These are phyloP conservation scores for Otus sunia DNA, from an alignment of 2,113 vertebrate species.

Conservation along the genomic window DNA sequence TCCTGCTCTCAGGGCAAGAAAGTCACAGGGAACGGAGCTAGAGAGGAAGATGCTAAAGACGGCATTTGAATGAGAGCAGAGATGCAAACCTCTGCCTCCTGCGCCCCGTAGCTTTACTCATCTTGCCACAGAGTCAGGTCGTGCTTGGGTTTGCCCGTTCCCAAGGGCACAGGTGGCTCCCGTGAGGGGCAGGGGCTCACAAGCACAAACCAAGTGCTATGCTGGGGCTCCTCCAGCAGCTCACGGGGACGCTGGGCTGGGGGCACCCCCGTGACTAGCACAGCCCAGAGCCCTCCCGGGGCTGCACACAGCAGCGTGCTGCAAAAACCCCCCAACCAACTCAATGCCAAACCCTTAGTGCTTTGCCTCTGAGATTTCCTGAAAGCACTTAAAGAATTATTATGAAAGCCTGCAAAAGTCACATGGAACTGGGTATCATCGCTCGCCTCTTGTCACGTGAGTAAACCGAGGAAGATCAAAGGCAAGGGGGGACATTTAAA, in stretches of 20 bases:
- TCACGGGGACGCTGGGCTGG: not conserved
- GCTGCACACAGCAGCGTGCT: rapidly evolving
- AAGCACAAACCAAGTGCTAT: rapidly evolving
- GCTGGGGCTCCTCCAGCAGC: not conserved
- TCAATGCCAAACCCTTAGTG: not conserved
- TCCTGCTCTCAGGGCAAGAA: not conserved
- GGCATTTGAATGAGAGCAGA: rapidly evolving
- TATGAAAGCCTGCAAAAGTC: not conserved
- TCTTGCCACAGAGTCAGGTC: not conserved
- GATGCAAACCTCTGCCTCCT: not conserved
- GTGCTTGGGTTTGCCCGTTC: not conserved
- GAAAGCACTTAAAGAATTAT: not conserved
- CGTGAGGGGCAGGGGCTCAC: not conserved
- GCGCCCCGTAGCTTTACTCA: not conserved
- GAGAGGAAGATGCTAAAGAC: not conserved
- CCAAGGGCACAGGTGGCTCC: not conserved
- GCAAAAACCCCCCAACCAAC: not conserved
- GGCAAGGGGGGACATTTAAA: not conserved
- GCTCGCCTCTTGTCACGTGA: rapidly evolving
- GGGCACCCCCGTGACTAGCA: not conserved
- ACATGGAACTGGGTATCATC: rapidly evolving
- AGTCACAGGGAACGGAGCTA: not conserved
- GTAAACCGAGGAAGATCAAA: rapidly evolving
- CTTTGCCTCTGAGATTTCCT: not conserved
- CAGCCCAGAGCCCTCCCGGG: not conserved